Conservation (phyloP, 2,113 vertebrate genomes). For the Coryphaenoides rupestris region DNA sequence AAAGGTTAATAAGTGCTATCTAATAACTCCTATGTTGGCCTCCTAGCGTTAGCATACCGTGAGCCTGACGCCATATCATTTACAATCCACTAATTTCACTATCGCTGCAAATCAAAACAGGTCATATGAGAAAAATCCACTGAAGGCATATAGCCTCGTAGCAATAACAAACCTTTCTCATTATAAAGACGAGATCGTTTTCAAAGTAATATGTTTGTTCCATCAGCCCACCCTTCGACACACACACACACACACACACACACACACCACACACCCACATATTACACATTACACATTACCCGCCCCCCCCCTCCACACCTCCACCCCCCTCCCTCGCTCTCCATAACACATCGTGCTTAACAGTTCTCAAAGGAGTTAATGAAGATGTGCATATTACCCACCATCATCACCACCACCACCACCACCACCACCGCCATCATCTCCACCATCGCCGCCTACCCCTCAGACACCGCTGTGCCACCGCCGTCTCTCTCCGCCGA, state of each 20-base stretch:
- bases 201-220: no score
- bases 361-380: slow-evolving; percentile 3
- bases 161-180: slow-evolving; percentile 1
- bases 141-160: neutral
- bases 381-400: neutral
- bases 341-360: neutral
- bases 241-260: neutral
- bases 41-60: neutral
- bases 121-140: neutral
- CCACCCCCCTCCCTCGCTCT: neutral
- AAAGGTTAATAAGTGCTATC: neutral
- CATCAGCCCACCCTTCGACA: no score
- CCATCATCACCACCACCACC: slow-evolving; percentile 1
- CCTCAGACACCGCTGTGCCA: neutral
- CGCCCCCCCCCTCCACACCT: no score
- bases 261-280: neutral
- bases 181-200: neutral
- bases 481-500: no score
- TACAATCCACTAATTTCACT: neutral
- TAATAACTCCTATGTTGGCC: no score
- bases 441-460: no score
- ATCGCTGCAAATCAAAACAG: neutral
- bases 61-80: neutral
- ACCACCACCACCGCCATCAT: no score
- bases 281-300: neutral